Percentiles rank a stretch among this genome's conserved stretches.
phyloP scores from a whole-genome alignment of 2,113 vertebrate species.

The Paedocypris sp. region DNA sequence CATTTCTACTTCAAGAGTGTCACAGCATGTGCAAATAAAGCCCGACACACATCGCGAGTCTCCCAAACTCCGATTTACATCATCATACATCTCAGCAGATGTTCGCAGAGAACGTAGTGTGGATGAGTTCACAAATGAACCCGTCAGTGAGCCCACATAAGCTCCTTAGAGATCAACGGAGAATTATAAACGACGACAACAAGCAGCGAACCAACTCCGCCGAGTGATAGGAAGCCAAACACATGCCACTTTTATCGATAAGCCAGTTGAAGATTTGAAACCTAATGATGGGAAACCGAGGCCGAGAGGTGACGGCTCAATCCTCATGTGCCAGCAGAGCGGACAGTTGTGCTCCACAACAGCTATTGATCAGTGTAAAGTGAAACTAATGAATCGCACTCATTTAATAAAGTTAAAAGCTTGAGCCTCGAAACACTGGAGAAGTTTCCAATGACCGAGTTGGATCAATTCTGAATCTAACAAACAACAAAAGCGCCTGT shows the following conservation, averaged over 20 bases:
- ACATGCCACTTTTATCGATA: not conserved
- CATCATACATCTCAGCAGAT: not conserved
- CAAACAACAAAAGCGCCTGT: not conserved
- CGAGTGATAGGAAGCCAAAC: too few species aligned
- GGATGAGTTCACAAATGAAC: not conserved
- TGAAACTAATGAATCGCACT: not conserved
- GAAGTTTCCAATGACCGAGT: not conserved
- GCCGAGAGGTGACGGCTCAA: too few species aligned
- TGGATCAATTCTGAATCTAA: constrained; percentile 10
- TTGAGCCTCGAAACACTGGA: constrained; percentile 5
- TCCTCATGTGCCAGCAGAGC: too few species aligned
- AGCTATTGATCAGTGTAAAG: not conserved
- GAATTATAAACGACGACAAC: not conserved
- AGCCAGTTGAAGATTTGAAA: not conserved
- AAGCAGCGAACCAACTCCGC: too few species aligned
- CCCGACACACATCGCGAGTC: too few species aligned
- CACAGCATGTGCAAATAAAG: too few species aligned
- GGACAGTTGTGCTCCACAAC: not conserved
- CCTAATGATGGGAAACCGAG: not conserved
- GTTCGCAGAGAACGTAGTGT: not conserved
- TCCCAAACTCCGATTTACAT: not conserved
- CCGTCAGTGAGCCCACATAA: not conserved
- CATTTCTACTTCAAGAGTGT: not conserved
- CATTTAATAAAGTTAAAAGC: not conserved
- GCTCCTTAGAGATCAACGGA: not conserved